phyloP scores from a whole-genome alignment of 1,140 invertebrate species.

The Uloborus diversus region DNA sequence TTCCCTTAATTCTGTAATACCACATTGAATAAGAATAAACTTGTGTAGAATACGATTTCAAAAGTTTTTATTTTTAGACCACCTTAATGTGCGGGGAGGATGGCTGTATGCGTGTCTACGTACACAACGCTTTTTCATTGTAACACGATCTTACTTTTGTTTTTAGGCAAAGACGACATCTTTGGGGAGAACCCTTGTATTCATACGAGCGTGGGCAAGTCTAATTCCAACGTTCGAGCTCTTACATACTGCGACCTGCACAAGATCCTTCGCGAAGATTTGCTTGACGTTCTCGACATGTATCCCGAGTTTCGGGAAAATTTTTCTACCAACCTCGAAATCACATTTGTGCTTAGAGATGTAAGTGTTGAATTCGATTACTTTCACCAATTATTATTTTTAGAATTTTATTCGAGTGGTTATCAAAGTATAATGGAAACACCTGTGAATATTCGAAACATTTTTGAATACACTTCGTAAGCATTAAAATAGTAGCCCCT shows the following conservation, averaged over 20 bases:
- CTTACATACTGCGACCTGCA: slow-evolving; percentile 99
- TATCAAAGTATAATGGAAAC: too few relatives aligned
- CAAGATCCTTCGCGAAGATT: slow-evolving; percentile 94
- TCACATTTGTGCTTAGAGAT: slow-evolving; percentile 96
- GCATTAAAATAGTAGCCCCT: too few relatives aligned
- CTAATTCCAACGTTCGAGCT: slow-evolving; percentile 94
- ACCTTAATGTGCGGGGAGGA: too few relatives aligned
- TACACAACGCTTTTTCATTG: neutral
- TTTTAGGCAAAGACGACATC: slow-evolving; percentile 60
- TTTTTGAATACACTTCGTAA: too few relatives aligned
- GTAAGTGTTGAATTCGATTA: slow-evolving; percentile 78
- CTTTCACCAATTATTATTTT: too few relatives aligned
- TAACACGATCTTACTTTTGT: neutral
- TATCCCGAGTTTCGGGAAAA: slow-evolving; percentile 96
- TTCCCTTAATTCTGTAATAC: too few relatives aligned
- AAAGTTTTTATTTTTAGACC: too few relatives aligned
- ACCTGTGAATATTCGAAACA: too few relatives aligned
- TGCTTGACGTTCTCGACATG: slow-evolving; percentile 94
- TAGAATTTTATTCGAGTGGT: too few relatives aligned
- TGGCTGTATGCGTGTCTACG: too few relatives aligned
- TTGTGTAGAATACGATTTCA: too few relatives aligned
- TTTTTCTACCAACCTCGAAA: slow-evolving; percentile 92
- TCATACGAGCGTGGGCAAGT: slow-evolving; percentile 91
- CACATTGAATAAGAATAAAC: too few relatives aligned
- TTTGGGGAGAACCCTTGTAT: slow-evolving; percentile 60